Evolutionary conservation across 2,797 vertebrate species (phyloP), one percentile per base, ranked within the genome.

Genomic region (Xiphorhynchus erythropygius): DNA sequence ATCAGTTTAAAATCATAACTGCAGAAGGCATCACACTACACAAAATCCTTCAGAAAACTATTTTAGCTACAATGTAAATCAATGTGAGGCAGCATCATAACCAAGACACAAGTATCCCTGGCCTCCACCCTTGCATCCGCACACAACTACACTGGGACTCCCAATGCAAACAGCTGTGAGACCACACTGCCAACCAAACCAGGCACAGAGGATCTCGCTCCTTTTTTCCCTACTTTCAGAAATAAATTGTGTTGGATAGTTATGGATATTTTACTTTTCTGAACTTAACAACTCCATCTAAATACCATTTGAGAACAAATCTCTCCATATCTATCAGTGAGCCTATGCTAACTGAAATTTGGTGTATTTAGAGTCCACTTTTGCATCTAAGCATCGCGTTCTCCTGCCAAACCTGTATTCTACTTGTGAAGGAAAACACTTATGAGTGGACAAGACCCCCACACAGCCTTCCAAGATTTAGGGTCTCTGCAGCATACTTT

Each of bases 71-170:
- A 56, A 70, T 30, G 87, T 67, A 69, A 63, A 76, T 59, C 77
- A 59, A 46, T 1, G 1, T 0, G 1, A 63, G 70, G 37, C 53
- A 76, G n/a, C 25, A 60, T 10, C 1, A 4, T 4, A 76, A 78
- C 19, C 70, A 84, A 85, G 60, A 67, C 4, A 56, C 6, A 35
- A 63, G 39, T 18, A 80, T 35, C 3, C 25, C 30, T 47, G 30
- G 46, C 35, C 32, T 82, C 25, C 5, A 13, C 30, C 46, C 67
- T 79, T 65, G 35, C 8, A 7, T 44, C 23, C 17, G 32, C 14
- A 42, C 14, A 22, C 30, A 75, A 10, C n/a, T 33, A 59, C 18
- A 13, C 50, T 77, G 13, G 18, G 73, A 52, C 47, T 87, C 60
- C 25, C 52, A 50, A 2, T 0, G 4, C 75, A 89, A 74, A 37